Conservation (phyloP, 2,113 vertebrate species). For the Brachyistius frenatus region DNA sequence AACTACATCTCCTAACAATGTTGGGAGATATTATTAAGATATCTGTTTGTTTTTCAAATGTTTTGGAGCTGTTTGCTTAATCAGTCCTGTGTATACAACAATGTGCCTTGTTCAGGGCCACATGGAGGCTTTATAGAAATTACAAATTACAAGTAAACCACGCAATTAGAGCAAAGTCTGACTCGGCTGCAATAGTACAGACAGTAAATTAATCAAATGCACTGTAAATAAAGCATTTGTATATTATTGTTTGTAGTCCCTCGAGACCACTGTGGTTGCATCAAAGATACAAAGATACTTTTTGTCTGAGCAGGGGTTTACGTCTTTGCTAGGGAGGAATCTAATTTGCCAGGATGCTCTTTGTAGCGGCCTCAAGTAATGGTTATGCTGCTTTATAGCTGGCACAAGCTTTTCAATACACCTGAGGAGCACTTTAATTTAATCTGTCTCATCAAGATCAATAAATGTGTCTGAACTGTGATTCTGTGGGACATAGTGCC, state of each 20-base stretch:
- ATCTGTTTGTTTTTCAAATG: constrained; percentile 18
- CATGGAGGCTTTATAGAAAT: constrained; percentile 16
- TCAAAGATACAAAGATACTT: constrained; percentile 38
- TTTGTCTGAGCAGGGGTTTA: constrained; percentile 33
- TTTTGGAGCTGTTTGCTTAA: constrained; percentile 4
- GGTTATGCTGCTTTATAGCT: constrained; percentile 63
- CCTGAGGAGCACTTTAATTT: constrained; percentile 76
- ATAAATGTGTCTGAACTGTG: constrained; percentile 73
- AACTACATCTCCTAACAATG: not conserved
- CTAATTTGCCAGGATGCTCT: constrained; percentile 62
- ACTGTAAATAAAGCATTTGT: constrained; percentile 40
- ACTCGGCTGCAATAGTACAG: constrained; percentile 6
- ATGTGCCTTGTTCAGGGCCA: not conserved
- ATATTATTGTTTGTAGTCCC: constrained; percentile 14
- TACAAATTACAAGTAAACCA: constrained; percentile 39
- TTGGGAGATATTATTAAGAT: constrained; percentile 7
- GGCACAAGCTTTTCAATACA: constrained; percentile 70
- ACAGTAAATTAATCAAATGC: constrained; percentile 44
- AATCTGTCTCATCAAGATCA: constrained; percentile 74
- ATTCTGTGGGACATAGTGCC: constrained; percentile 59
- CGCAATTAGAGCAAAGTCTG: constrained; percentile 29
- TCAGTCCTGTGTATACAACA: not conserved
- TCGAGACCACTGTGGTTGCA: constrained; percentile 3
- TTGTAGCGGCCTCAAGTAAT: constrained; percentile 52
- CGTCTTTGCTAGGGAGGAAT: constrained; percentile 48